A percentile compares a stretch with the other conserved stretches of the same genome.
These are phyloP conservation scores for Sebastes cheni DNA, from an alignment of 2,797 vertebrate species.

Conservation along the genomic window DNA sequence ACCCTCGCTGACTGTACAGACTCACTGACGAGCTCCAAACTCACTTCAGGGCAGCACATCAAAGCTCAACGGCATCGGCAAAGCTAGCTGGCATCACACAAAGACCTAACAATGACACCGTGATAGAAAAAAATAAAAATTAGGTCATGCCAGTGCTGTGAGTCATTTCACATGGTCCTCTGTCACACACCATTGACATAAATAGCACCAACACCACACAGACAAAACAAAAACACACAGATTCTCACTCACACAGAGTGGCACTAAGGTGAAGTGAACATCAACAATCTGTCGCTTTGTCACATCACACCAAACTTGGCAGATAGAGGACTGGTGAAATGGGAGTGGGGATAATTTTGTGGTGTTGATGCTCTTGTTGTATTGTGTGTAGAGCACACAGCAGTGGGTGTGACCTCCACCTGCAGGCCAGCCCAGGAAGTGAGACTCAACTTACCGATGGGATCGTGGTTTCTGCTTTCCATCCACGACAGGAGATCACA, in stretches of 20 bases:
- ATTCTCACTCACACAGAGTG: conserved; percentile 28
- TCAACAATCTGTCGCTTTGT: conserved; percentile 41
- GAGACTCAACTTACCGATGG: conserved; percentile 60
- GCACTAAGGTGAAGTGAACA: conserved; percentile 30
- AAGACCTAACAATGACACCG: conserved; percentile 40
- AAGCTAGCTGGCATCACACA: conserved; percentile 34
- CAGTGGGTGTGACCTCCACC: conserved; percentile 73
- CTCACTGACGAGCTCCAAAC: conserved; percentile 11
- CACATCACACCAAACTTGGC: conserved; percentile 44
- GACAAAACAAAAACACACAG: conserved; percentile 38
- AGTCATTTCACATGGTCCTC: conserved; percentile 56
- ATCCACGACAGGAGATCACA: conserved; percentile 11
- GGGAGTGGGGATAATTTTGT: neutral
- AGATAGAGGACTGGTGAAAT: conserved; percentile 18
- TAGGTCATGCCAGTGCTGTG: conserved; percentile 52
- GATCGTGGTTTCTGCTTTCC: conserved; percentile 1
- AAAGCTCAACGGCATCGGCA: conserved; percentile 36
- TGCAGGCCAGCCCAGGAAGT: conserved; percentile 74
- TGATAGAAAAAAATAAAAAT: conserved; percentile 14
- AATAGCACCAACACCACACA: conserved; percentile 43
- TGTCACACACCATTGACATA: conserved; percentile 36
- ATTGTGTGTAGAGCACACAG: conserved; percentile 18
- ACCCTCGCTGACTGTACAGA: conserved; percentile 7
- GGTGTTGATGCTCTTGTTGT: conserved; percentile 4
- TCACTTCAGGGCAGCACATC: conserved; percentile 38